A percentile compares a stretch with the other conserved stretches of the same genome.
Conservation (phyloP, 2,113 vertebrate genomes). For the Hydrolagus affinis region DNA sequence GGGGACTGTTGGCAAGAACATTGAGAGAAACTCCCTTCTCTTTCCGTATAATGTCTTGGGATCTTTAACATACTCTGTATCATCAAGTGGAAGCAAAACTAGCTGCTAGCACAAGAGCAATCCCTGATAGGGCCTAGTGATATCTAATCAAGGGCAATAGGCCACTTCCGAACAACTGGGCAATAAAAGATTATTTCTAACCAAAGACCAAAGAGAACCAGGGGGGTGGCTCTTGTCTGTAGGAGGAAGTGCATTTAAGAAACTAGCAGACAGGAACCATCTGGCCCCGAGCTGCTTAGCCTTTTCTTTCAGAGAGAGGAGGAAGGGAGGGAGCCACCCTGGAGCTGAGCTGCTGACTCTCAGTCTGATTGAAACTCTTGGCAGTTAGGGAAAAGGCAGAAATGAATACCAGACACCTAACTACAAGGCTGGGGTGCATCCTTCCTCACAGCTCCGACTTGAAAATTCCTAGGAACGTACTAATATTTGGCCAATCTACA, state of each 20-base stretch:
- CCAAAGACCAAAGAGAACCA: constrained; percentile 72
- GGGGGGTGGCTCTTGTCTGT: constrained; percentile 61
- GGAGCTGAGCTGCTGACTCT: constrained; percentile 51
- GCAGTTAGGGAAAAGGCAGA: background rate
- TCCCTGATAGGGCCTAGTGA: constrained; percentile 83
- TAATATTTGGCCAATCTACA: constrained; percentile 11
- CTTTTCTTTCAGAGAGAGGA: constrained; percentile 56
- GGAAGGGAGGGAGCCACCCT: constrained; percentile 53
- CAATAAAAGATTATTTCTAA: constrained; percentile 98
- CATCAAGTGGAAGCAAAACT: constrained; percentile 65
- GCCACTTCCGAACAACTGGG: constrained; percentile 99
- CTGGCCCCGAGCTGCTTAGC: constrained; percentile 70
- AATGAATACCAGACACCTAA: constrained; percentile 10
- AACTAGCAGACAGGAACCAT: constrained; percentile 93
- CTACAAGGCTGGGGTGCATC: constrained; percentile 18
- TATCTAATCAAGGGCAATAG: constrained; percentile 98
- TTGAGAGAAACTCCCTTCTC: no score
- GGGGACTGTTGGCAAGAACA: no score
- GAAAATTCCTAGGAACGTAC: constrained; percentile 23
- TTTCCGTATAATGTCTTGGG: no score
- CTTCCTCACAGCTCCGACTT: constrained; percentile 19
- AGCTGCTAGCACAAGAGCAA: constrained; percentile 73
- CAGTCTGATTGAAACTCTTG: constrained; percentile 7
- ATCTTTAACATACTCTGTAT: constrained; percentile 55
- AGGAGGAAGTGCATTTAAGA: constrained; percentile 86